Base-by-base conservation (phyloP, 2,888 invertebrate genomes). In the Drosophila anomalipes region DNA sequence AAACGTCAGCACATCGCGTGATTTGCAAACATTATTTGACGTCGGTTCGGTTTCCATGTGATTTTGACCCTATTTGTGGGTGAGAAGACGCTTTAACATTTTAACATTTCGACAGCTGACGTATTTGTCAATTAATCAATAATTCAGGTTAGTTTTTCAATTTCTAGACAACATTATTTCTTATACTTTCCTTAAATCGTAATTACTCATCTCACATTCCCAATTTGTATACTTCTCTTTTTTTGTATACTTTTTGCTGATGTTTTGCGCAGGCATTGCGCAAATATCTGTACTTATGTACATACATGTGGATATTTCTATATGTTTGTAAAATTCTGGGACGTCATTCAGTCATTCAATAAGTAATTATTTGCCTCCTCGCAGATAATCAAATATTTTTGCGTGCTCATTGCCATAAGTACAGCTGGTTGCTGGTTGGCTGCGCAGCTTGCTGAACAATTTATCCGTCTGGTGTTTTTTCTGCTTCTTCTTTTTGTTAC, bases 1-100 rank as follows among this genome's bases (percentile, higher is more conserved):
- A 28, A 64, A 63, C 75, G 63, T 69, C 77, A 68, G 67, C 68
- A 63, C 56, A 86, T 86, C 76, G 90, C 85, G 90, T 86, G 85
- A 70, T 88, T 73, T 65, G 57, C 32, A 47, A 61, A 69, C 82
- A 52, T 87, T 89, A 51, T 85, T 87, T 62, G 52, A n/a, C 69
- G 61, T 41, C 53, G 26, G 51, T 37, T 49, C 41, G 62, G 74
- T 52, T 62, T 69, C 28, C 83, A 68, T 39, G 70, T 86, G 86
- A 76, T 80, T 77, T 82, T 85, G 83, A 86, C 85, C 89, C 80
- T 72, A 74, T 87, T 70, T 57, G 60, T 37, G 57, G 70, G 19
- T 60, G n/a, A 71, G 54, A 22, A 39, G 57, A 33, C 39, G 68
- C 70, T 76, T 74, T 59, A 65, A 72, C 68, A 67, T 60, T 52